Evolutionary conservation across 2,113 vertebrate species (phyloP).

Genomic region (Podilymbus podiceps): DNA sequence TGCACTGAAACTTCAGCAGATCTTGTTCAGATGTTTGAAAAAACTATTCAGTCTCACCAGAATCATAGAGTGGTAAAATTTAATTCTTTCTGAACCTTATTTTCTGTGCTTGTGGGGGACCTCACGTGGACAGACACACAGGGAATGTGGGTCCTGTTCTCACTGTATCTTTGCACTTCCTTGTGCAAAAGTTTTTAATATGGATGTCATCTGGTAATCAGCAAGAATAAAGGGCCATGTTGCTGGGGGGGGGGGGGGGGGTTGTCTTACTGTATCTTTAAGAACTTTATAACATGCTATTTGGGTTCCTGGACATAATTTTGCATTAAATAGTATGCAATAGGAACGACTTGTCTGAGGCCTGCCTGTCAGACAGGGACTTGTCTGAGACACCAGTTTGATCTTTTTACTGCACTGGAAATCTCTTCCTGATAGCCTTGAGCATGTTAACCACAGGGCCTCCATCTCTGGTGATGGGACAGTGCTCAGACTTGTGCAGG

Average conservation of each 20-base stretch:
- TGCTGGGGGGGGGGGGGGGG: rapidly evolving
- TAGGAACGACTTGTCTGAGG: neutral
- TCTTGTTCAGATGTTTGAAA: neutral
- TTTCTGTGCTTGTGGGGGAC: neutral
- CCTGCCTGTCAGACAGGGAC: neutral
- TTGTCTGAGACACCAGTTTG: neutral
- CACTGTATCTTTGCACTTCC: neutral
- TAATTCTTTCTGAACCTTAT: neutral
- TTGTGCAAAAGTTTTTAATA: neutral
- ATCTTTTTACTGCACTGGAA: neutral
- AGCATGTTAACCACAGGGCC: rapidly evolving
- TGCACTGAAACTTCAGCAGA: neutral
- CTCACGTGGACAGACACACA: neutral
- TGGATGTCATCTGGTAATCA: neutral
- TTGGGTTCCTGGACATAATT: neutral
- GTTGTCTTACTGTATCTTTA: neutral
- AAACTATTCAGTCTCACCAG: neutral
- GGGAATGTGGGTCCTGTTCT: neutral
- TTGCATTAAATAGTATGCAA: neutral
- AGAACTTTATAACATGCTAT: neutral
- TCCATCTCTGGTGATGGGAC: neutral
- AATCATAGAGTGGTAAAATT: neutral
- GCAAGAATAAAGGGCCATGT: neutral
- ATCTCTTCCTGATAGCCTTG: neutral
- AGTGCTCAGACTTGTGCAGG: neutral